Percentiles rank a stretch among this genome's conserved stretches.
Conservation (phyloP, 2,113 vertebrate species). For the Notiomystis cincta region DNA sequence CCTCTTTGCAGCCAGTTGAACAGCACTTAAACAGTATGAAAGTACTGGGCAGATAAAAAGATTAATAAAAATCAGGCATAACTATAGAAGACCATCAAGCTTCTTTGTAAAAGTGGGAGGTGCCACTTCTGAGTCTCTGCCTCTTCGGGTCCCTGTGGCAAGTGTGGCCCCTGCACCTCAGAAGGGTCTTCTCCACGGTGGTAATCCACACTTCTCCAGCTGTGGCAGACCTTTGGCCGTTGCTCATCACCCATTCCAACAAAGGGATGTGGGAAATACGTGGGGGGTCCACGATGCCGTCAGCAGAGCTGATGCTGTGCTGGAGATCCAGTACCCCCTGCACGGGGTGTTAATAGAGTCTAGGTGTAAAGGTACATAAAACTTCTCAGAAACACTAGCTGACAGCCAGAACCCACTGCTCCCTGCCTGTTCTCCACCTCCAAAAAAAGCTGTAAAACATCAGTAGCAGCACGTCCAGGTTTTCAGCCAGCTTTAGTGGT, state of each 20-base stretch:
- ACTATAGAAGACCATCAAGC: not conserved
- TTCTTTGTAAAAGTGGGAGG: not conserved
- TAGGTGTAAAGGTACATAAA: not conserved
- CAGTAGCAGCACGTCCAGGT: not conserved
- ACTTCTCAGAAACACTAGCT: not conserved
- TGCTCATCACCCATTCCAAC: not conserved
- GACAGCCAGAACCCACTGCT: not conserved
- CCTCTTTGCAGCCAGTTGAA: not conserved
- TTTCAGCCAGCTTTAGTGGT: not conserved
- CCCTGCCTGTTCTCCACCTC: not conserved
- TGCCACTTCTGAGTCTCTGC: not conserved
- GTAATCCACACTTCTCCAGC: not conserved
- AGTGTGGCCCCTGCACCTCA: accelerated
- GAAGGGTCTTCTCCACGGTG: accelerated
- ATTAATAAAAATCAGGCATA: not conserved
- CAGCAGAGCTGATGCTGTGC: not conserved
- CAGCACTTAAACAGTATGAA: not conserved
- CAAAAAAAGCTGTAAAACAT: not conserved
- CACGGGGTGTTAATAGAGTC: accelerated
- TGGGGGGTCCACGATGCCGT: accelerated
- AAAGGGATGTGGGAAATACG: not conserved
- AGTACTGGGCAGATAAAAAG: not conserved
- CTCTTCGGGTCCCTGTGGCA: not conserved
- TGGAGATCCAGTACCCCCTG: accelerated
- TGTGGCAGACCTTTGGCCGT: not conserved